Evolutionary conservation across 30 jellyfish, hydroid and myxozoan species (phyloP), one percentile per base, ranked within the genome.

Genomic region (Phacellophora camtschatica): DNA sequence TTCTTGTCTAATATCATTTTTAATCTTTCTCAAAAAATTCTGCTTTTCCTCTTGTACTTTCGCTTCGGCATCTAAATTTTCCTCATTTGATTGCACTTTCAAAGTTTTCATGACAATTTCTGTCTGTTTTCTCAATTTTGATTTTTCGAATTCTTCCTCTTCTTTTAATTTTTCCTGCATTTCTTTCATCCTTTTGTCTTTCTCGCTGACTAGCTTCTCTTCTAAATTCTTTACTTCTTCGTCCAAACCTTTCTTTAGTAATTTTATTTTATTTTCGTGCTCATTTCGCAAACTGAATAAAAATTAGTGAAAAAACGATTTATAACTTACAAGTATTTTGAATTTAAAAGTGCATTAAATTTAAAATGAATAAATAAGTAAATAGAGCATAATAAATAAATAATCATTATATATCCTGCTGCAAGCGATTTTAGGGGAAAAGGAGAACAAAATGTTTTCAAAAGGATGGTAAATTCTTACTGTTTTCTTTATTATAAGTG

Each of bases 31-130:
- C 51, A 74, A 25, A 51, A 45, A 55, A 42, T 69, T 84, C 22
- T 87, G 82, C 42, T 61, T 61, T 25, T 87, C 96, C 39, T 87
- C 96, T 35, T 87, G 90, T 2, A 87, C 45, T 45, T 68, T 76
- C 25, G 90, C 96, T 20, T 78, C 91, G 28, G 74, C 90, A 15
- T 87, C 92, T 9, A 76, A 57, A 27, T 76, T 66, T 19, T 87
- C 96, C 35, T 76, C 88, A 31, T 72, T 70, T 43, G 91, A 81
- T 69, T 87, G 90, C 15, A 56, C 83, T 45, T 61, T 77, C 71
- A 87, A 46, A 4, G 86, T 78, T 35, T 74, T 87, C 66, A 87
- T 22, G 30, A 74, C 88, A 41, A 49, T 49, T 49, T 77, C 86
- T 32, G 70, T 80, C 35, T 87, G 85, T 19, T 74, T 67, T 59